Evolutionary conservation across 2,888 invertebrate genomes (phyloP), one percentile per base, ranked within the genome.

Genomic region (Dermolepida albohirtum): DNA sequence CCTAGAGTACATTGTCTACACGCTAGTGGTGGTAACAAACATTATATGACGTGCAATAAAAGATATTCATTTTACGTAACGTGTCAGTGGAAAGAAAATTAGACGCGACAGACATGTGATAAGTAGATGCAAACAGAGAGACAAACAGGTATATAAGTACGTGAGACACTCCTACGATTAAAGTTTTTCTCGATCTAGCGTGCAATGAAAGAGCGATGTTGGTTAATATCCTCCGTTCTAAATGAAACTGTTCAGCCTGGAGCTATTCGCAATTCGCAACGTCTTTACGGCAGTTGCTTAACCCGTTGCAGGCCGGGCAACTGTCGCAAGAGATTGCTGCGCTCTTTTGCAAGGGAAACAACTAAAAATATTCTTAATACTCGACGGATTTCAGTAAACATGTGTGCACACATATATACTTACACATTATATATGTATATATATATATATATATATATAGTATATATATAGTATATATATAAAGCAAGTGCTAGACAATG

Each of bases 201-300:
- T 27, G 12, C n/a, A 27, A 51, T 51, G 22, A 51, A 51, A 51
- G 29, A 51, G n/a, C 44, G 44, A 44, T 44, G 59, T 59, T 59
- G 59, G 59, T 59, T 59, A 59, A 59, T 59, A 59, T 59, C 59
- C 59, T 44, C 44, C 59, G 59, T 29, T 59, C 44, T 29, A 44
- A 59, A 59, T 29, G 59, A 59, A 44, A 44, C 59, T 44, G 59
- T 27, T 44, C 59, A 44, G 59, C 44, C 41, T 14, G 59, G 27
- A 59, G 59, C 29, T 44, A 59, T 59, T 59, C 59, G 59, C 59
- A 59, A 59, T 59, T 59, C 44, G 59, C 59, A 59, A 59, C 59
- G 43, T 59, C 59, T 59, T 44, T 27, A 12, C 27, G 59, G 59
- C 44, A 40, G 44, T 59, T 59, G 59, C 59, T 44, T 44, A 59